Evolutionary conservation across 2,888 invertebrate species (phyloP), one percentile per base, ranked within the genome.

Genomic region (Diarsia mendica): DNA sequence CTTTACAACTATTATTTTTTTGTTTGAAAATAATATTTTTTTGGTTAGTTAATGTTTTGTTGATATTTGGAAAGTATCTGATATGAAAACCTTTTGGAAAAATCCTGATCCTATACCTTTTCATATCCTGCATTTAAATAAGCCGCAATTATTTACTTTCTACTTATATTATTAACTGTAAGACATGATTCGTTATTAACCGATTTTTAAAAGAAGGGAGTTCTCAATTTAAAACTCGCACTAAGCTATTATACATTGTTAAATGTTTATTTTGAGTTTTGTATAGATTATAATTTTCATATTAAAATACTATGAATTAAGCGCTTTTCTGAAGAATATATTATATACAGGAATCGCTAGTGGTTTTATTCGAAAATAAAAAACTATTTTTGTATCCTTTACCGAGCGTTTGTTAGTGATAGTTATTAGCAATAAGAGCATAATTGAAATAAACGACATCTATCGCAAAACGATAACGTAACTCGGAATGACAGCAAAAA

Each of bases 121-220:
- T 70, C 67, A 80, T 80, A 80, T 80, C 79, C 79, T 80, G 58
- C 58, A 74, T 72, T 60, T 53, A 60, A 74, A 69, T 75, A 82
- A 77, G 74, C 77, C 55, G 55, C 71, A 81, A 72, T 72, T 33
- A 65, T 63, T 65, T 67, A 39, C n/a, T 48, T 60, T 67, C 65
- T 39, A 51, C 28, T 58, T 78, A 49, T 61, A 46, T 64, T 49
- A 11, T 55, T 64, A 70, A 58, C 33, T 77, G 18, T 28, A 28
- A 55, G 28, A 60, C 28, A 75, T 60, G 49, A 44, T 49, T 63
- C 49, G 18, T 46, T 18, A 6, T 67, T 23, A 55, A 46, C 13
- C 48, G 15, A 58, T 55, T 64, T 64, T 23, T 20, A 64, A 77
- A 77, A 70, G 68, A n/a, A 69, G 33, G 53, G 67, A 67, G 28